phyloP scores from a whole-genome alignment of 2,113 vertebrate species.

The Tretioscincus oriximinensis region DNA sequence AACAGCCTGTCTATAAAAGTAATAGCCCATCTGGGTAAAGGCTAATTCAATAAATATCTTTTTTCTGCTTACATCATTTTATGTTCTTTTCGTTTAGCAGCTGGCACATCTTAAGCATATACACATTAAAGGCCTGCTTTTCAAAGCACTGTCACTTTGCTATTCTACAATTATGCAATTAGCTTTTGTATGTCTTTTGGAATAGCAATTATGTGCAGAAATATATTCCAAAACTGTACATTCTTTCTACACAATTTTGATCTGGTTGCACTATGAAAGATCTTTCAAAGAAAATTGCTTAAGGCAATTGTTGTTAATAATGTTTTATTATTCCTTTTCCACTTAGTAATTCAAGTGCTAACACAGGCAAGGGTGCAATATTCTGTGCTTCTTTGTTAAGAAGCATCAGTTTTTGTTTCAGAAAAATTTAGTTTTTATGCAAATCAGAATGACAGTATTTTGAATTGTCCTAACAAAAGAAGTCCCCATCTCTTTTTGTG shows the following conservation, averaged over 20 bases:
- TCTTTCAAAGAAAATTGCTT: not conserved
- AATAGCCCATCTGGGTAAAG: conserved; percentile 39
- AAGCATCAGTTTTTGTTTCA: not conserved
- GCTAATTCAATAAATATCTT: conserved; percentile 21
- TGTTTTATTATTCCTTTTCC: not conserved
- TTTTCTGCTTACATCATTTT: conserved; percentile 11
- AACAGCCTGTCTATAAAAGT: conserved; percentile 46
- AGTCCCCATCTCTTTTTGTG: too few relatives aligned
- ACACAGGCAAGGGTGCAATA: not conserved
- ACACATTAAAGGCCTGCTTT: conserved; percentile 13
- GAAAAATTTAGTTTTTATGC: not conserved
- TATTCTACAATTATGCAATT: not conserved
- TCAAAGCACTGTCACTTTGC: not conserved
- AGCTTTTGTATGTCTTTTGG: not conserved
- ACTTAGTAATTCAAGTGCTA: not conserved
- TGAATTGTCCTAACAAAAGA: not conserved
- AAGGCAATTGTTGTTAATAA: not conserved
- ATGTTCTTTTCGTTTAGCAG: conserved; percentile 44
- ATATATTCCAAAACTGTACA: not conserved
- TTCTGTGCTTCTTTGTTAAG: not conserved
- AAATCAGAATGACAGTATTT: not conserved
- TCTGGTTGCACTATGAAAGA: conserved; percentile 3
- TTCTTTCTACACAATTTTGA: not conserved
- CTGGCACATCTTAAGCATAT: conserved; percentile 25
- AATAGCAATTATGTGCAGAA: not conserved